Evolutionary conservation across 2,888 invertebrate genomes (phyloP), one percentile per base, ranked within the genome.

Genomic region (Chaetoderma sp.): DNA sequence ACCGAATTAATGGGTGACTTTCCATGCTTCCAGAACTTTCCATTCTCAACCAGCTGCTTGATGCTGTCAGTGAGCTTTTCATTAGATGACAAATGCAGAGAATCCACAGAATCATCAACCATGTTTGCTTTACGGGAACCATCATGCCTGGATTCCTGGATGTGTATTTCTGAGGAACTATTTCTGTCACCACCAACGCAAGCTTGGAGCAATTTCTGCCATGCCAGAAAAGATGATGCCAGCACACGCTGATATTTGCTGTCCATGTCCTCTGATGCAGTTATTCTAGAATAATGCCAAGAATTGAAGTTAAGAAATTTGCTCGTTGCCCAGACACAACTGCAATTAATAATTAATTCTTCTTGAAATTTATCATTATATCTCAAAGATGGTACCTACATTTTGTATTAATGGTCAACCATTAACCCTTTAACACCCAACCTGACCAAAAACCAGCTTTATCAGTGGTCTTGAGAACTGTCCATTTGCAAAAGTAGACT

Each of bases 1-100:
- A 80, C 78, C 71, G 65, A 68, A 50, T 55, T 70, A n/a, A 76
- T 61, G 33, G 74, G 61, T 21, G 76, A 77, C 67, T 78, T 82
- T 56, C 79, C 77, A 71, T 75, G 73, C 65, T 91, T 91, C 94
- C 94, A 95, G 87, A 93, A 94, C 81, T 90, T 90, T 27, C 84
- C 80, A 73, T 89, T 88, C 0, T 87, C 87, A 65, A 93, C 83
- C 57, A 94, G 86, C 57, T 88, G 87, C 1, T 77, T 72, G 72
- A 92, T 88, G 62, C 87, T 86, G 0, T 89, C 88, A 44, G 39
- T 5, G 13, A 58, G 28, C n/a, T n/a, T n/a, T n/a, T n/a, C n/a
- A n/a, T n/a, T n/a, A n/a, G n/a, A n/a, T n/a, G n/a, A n/a, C n/a
- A n/a, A n/a, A n/a, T n/a, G n/a, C n/a, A n/a, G n/a, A 6, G 13